Conservation (phyloP, 2,888 invertebrate genomes). For the Pammene aurita region DNA sequence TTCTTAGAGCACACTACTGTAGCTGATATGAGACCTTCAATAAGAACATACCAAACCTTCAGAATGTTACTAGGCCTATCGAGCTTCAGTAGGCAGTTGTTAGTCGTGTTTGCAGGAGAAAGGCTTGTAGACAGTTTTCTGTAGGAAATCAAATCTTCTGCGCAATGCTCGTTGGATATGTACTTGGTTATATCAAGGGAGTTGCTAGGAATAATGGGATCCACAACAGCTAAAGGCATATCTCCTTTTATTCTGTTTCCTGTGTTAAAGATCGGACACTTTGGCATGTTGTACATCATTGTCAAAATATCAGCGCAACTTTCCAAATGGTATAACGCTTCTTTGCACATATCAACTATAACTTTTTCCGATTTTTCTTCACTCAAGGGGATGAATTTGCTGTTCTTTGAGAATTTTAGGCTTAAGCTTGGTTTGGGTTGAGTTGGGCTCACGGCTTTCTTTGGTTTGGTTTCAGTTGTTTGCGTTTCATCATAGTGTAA, state of each 20-base stretch:
- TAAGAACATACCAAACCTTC: conserved; percentile 94
- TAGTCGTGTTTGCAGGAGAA: conserved; percentile 75
- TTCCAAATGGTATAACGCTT: conserved; percentile 92
- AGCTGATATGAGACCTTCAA: conserved; percentile 93
- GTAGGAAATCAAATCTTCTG: conserved; percentile 86
- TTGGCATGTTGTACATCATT: conserved; percentile 97
- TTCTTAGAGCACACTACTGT: conserved; percentile 94
- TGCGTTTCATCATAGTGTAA: conserved; percentile 84
- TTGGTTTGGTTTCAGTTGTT: conserved; percentile 72
- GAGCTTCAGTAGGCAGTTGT: conserved; percentile 85
- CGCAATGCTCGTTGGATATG: conserved; percentile 85
- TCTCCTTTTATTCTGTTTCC: conserved; percentile 92
- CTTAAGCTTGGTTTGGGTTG: conserved; percentile 71
- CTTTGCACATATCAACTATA: conserved; percentile 86
- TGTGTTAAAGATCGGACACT: conserved; percentile 95
- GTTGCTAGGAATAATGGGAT: conserved; percentile 90
- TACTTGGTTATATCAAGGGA: conserved; percentile 87
- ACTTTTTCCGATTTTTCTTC: conserved; percentile 78
- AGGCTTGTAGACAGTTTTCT: conserved; percentile 83
- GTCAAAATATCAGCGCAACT: conserved; percentile 94
- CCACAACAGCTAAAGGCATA: conserved; percentile 90
- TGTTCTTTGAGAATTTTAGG: conserved; percentile 76
- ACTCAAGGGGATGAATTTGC: conserved; percentile 75
- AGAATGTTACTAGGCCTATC: conserved; percentile 92
- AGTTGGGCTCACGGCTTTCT: conserved; percentile 61